Evolutionary conservation across 1,140 invertebrate genomes (phyloP), one percentile per base, ranked within the genome.

Genomic region (Drosophila pseudoananassae): DNA sequence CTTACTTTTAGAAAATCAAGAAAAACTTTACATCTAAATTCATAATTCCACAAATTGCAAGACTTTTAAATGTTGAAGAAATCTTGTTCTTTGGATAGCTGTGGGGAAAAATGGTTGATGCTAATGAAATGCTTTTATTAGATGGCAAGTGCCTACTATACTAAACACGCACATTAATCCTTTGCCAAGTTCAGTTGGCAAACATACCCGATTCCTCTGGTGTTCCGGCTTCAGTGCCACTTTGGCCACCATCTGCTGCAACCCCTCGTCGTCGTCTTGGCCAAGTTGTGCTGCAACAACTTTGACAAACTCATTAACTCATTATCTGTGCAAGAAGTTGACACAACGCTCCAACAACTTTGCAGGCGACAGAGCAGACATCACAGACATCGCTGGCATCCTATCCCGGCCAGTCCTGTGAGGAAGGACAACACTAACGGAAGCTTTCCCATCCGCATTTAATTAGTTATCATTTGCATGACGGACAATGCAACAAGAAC

Each of bases 251-350:
- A 43, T 43, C 40, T 43, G 40, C 14, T 15, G 47, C 54, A 52
- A 23, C 38, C 29, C 25, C 51, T 56, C 36, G 47, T 23, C 1
- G 14, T 2, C 40, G 40, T 9, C 40, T 43, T 43, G 40, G 40
- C 45, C 45, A 73, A 54, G 36, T 54, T 55, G 15, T 52, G 72
- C 59, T 74, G 71, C 52, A 56, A 46, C 46, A 75, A 75, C 58
- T 84, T 81, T 81, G 59, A 49, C 81, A 76, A 80, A 79, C 77
- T 79, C 77, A 79, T 85, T 85, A 84, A 77, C 82, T 87, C 81
- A 70, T 77, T 80, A 81, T 81, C 81, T 73, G 73, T 69, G 76
- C 61, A 76, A 77, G 75, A 84, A 80, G 68, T 81, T 85, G 68
- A 74, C 70, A 71, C 70, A 78, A 72, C 60, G 75, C 71, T 75